Percentiles rank a stretch among this genome's conserved stretches.
Conservation (phyloP, 1,140 invertebrate species). For the Lamellibrachia luymesi region DNA sequence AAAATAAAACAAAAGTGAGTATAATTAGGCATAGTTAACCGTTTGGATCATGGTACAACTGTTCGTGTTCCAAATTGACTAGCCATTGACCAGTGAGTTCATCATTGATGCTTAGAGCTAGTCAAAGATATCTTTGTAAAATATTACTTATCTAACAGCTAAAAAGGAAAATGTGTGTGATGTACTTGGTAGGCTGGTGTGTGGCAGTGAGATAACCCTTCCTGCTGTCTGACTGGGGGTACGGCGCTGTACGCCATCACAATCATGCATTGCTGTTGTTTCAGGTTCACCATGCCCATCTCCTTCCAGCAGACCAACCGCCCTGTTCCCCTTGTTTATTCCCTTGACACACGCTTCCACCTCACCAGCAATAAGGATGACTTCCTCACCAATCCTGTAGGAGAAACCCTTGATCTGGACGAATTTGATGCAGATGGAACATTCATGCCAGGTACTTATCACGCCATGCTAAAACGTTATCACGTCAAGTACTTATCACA, state of each 20-base stretch:
- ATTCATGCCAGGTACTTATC: constrained; percentile 41
- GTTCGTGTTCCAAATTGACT: not conserved
- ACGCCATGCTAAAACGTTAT: not conserved
- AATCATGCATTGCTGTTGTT: not conserved
- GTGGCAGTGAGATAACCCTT: not conserved
- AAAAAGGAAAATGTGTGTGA: not conserved
- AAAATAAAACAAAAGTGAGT: too few relatives aligned
- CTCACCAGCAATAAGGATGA: constrained; percentile 35
- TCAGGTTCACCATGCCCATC: constrained; percentile 57
- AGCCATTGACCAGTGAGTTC: not conserved
- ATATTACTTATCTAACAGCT: not conserved
- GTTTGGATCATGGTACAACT: too few relatives aligned
- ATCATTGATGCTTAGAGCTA: not conserved
- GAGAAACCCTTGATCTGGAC: constrained; percentile 37
- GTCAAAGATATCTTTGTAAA: not conserved
- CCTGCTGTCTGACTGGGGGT: too few relatives aligned
- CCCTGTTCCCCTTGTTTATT: constrained; percentile 58
- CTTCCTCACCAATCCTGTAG: constrained; percentile 52
- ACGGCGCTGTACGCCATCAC: too few relatives aligned
- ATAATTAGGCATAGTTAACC: too few relatives aligned
- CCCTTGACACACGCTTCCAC: constrained; percentile 60
- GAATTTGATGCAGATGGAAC: constrained; percentile 52
- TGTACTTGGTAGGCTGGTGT: not conserved
- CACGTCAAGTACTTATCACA: not conserved
- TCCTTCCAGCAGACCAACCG: constrained; percentile 59